phyloP scores from a whole-genome alignment of 2,113 vertebrate genomes.

The Rhinoderma darwinii region DNA sequence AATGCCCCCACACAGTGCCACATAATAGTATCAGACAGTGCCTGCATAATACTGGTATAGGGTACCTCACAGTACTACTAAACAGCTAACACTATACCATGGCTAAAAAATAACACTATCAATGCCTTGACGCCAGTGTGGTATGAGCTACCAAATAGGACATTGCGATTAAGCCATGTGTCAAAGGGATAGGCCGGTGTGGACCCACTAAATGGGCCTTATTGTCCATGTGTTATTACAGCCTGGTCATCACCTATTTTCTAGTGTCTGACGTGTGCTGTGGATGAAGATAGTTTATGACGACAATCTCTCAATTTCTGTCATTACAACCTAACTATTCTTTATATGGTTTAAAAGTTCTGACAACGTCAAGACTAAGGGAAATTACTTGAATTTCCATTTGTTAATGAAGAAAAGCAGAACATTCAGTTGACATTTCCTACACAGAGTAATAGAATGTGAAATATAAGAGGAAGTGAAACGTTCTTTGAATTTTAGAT shows the following conservation, averaged over 20 bases:
- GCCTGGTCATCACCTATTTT: not conserved
- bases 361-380: not conserved
- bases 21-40: not conserved
- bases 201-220: not conserved
- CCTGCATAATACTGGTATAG: not conserved
- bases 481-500: not conserved
- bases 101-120: not conserved
- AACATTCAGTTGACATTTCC: conserved; percentile 21
- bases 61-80: not conserved
- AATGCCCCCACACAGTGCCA: not conserved
- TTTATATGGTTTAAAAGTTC: not conserved
- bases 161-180: not conserved
- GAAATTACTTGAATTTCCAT: not conserved
- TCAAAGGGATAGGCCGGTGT: not conserved
- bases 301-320: not conserved
- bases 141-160: not conserved
- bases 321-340: too few relatives aligned
- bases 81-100: too few relatives aligned
- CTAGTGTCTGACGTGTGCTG: not conserved
- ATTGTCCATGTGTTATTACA: not conserved
- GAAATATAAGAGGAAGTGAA: conserved; percentile 8
- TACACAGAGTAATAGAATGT: not conserved
- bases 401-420: conserved; percentile 9
- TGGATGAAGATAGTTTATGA: not conserved
- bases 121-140: not conserved